A percentile compares a stretch with the other conserved stretches of the same genome.
Evolutionary conservation across 2,113 vertebrate genomes (phyloP).

Genomic region (Malurus melanocephalus): DNA sequence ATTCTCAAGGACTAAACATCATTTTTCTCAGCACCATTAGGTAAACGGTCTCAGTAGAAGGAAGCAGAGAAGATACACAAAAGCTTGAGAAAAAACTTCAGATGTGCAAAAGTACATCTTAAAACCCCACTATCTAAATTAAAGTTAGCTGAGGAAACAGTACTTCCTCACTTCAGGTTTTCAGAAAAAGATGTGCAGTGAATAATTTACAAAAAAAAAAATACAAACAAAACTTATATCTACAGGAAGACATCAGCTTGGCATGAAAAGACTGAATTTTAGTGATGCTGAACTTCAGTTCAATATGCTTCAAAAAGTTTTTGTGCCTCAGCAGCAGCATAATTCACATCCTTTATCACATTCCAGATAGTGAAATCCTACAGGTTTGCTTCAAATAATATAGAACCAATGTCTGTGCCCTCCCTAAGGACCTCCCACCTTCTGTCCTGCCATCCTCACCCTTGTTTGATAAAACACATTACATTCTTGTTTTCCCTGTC

Average conservation of each 20-base stretch:
- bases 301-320: neutral
- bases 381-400: neutral
- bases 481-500: neutral
- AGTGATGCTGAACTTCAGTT: neutral
- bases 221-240: neutral
- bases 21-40: neutral
- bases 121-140: neutral
- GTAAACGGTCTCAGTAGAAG: neutral
- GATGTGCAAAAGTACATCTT: neutral
- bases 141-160: neutral
- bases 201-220: too few relatives aligned
- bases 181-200: neutral
- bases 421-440: neutral
- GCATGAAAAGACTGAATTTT: neutral
- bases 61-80: neutral
- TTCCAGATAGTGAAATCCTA: neutral
- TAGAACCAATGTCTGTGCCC: fast-evolving
- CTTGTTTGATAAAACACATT: neutral
- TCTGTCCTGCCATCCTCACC: neutral
- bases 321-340: neutral
- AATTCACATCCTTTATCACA: neutral
- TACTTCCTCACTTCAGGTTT: neutral
- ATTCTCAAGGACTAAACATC: neutral
- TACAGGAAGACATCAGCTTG: neutral
- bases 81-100: neutral